phyloP scores from a whole-genome alignment of 2,888 invertebrate species.

The Automeris io region DNA sequence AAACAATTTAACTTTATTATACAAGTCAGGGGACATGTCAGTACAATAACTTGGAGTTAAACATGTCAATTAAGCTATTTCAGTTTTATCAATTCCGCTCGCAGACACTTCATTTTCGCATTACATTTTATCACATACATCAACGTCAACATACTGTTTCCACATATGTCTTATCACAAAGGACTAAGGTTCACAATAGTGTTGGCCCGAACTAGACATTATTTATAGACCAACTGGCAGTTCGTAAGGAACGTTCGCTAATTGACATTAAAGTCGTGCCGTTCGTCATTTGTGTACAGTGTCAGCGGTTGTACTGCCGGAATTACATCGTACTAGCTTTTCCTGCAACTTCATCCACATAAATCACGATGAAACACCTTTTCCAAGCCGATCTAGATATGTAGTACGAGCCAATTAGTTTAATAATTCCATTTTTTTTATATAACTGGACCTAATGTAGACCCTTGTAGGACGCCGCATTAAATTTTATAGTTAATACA shows the following conservation, averaged over 20 bases:
- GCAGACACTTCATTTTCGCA: not conserved
- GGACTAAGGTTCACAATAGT: not conserved
- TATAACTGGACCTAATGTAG: too few species aligned
- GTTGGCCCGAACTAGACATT: conserved; percentile 14
- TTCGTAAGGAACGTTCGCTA: conserved; percentile 44
- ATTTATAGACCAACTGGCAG: conserved; percentile 41
- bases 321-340: conserved; percentile 26
- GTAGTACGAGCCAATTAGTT: too few species aligned
- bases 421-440: too few species aligned
- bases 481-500: too few species aligned
- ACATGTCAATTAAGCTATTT: conserved; percentile 3
- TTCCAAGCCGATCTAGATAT: too few species aligned
- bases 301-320: conserved; percentile 35
- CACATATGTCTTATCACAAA: not conserved
- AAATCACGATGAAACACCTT: too few species aligned
- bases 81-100: not conserved
- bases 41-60: not conserved
- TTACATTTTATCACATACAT: not conserved
- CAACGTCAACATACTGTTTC: not conserved
- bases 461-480: too few species aligned
- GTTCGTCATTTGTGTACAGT: conserved; percentile 57
- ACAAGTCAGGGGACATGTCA: too few species aligned
- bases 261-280: conserved; percentile 61
- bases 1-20: too few species aligned
- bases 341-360: too few species aligned